Evolutionary conservation across 2,113 vertebrate genomes (phyloP), one percentile per base, ranked within the genome.

Genomic region (Perca fluviatilis): DNA sequence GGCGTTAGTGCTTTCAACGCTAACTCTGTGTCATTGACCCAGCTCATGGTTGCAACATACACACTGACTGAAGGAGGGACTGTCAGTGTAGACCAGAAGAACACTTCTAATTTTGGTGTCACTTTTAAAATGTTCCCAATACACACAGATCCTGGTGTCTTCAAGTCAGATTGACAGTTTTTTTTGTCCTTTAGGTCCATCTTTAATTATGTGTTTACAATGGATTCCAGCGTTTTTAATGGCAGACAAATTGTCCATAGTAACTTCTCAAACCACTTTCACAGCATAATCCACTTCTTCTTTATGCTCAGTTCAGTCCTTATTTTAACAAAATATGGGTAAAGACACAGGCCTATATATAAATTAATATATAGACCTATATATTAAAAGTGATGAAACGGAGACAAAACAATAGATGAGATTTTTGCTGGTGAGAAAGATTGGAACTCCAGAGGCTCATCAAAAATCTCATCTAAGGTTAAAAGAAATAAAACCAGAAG

Each of bases 11-110:
- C 56, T 74, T 64, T 75, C 58, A 82, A 6, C 16, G 3, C 62
- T 75, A 61, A 82, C 74, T 57, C 60, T 18, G 76, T 83, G 79
- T 80, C 86, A 70, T 25, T 83, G 80, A 86, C 80, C 63, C 73
- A 25, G 71, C 64, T 66, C 14, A 15, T 21, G 51, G 27, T 65
- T 74, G 18, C 65, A 62, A 60, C 53, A 82, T 49, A 40, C 50
- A 79, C 64, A 33, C 72, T n/a, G 54, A 51, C 54, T 68, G 61
- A 49, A 69, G 49, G 80, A 64, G 53, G 43, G 63, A 46, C 70
- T 73, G 69, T 74, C 64, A 63, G 64, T 19, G 18, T 36, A 40
- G 56, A 23, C 53, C 1, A 30, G 25, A 62, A n/a, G 15, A 54
- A 23, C 54, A 16, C 64, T 75, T 54, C 1, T 36, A 16, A 36